Conservation (phyloP, 1,140 invertebrate species). For the Drosophila nigrodunni region DNA sequence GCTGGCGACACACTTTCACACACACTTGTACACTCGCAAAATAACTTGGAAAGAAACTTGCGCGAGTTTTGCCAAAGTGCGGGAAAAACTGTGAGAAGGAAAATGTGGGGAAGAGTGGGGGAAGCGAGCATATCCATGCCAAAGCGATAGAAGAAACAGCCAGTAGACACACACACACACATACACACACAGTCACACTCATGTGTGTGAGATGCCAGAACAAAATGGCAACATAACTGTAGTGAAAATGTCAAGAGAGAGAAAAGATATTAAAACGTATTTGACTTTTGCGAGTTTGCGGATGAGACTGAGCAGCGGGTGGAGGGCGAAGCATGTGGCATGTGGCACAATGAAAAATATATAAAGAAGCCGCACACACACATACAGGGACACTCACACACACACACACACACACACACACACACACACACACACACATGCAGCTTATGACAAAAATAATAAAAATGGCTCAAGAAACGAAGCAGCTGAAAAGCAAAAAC, state of each 20-base stretch:
- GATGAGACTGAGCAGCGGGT: constrained; percentile 43
- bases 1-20: constrained; percentile 62
- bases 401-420: constrained; percentile 33
- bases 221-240: constrained; percentile 82
- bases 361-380: constrained; percentile 74
- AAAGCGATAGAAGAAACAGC: constrained; percentile 60
- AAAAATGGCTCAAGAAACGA: constrained; percentile 81
- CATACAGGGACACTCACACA: constrained; percentile 52
- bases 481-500: constrained; percentile 60
- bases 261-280: constrained; percentile 83
- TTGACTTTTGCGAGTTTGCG: constrained; percentile 80
- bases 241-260: constrained; percentile 83
- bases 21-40: constrained; percentile 26
- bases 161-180: constrained; percentile 24
- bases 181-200: constrained; percentile 9
- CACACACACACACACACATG: constrained; percentile 19
- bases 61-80: constrained; percentile 45
- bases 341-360: constrained; percentile 82
- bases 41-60: constrained; percentile 63
- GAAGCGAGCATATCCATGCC: constrained; percentile 43
- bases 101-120: neutral
- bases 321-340: constrained; percentile 71
- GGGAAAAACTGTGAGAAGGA: neutral
- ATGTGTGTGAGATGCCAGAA: constrained; percentile 33
- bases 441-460: constrained; percentile 80